Conservation (phyloP, 2,113 vertebrate species). For the Pluvialis apricaria region DNA sequence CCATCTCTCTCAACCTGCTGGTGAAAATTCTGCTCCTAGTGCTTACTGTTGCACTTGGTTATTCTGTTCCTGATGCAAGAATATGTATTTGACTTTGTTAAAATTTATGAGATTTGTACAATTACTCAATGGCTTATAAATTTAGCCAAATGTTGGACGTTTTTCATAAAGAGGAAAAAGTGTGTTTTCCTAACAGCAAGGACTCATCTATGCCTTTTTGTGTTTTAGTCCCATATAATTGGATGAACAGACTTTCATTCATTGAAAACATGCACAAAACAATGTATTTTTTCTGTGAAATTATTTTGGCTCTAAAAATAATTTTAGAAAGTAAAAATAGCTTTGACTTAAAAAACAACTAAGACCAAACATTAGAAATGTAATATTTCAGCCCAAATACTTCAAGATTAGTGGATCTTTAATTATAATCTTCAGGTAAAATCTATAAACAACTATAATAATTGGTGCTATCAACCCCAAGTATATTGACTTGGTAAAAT, state of each 20-base stretch:
- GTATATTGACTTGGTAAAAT: neutral
- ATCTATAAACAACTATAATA: neutral
- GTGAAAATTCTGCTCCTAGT: neutral
- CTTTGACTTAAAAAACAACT: neutral
- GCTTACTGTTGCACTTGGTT: neutral
- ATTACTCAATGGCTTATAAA: neutral
- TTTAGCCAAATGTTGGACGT: neutral
- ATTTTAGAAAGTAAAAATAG: neutral
- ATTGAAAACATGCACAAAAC: accelerated
- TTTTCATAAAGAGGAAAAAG: neutral
- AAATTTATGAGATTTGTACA: neutral
- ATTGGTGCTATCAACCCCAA: neutral
- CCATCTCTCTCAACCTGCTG: neutral
- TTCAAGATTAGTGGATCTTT: neutral
- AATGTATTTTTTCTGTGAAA: neutral
- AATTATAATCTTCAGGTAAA: neutral
- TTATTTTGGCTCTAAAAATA: neutral
- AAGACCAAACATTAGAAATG: neutral
- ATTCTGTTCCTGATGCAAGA: neutral
- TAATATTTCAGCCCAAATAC: neutral
- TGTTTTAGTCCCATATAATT: neutral
- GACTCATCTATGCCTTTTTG: neutral
- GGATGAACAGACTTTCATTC: neutral
- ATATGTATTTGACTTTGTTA: neutral
- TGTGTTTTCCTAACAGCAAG: neutral